Percentiles rank a stretch among this genome's conserved stretches.
These are phyloP conservation scores for Pampusana beccarii DNA, from an alignment of 2,113 vertebrate species.

Conservation along the genomic window DNA sequence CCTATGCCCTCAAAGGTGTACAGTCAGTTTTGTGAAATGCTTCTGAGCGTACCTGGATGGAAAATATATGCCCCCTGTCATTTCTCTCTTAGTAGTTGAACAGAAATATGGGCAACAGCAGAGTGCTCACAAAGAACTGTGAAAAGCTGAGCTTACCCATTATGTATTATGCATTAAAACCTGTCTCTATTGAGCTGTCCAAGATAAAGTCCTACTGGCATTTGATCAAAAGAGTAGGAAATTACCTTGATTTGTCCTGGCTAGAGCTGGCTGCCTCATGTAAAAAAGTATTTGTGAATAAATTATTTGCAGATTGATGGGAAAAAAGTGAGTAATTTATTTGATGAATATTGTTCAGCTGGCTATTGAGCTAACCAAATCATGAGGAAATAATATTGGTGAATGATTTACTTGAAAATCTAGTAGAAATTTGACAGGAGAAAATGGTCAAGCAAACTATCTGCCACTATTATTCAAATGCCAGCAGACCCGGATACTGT, in stretches of 20 bases:
- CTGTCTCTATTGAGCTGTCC: constrained; percentile 64
- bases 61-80: background rate
- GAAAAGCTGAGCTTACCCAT: constrained; percentile 53
- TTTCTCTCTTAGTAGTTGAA: background rate
- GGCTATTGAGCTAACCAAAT: constrained; percentile 41
- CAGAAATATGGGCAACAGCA: constrained; percentile 9
- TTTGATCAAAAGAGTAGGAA: constrained; percentile 63
- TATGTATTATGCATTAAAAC: constrained; percentile 65
- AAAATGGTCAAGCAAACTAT: constrained; percentile 22
- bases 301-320: constrained; percentile 52
- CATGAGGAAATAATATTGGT: constrained; percentile 28
- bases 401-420: constrained; percentile 44
- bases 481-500: background rate
- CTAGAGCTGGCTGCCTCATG: constrained; percentile 42
- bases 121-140: constrained; percentile 42
- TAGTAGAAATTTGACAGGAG: background rate
- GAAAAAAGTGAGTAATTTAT: constrained; percentile 19
- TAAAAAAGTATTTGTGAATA: constrained; percentile 50
- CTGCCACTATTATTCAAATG: constrained; percentile 12
- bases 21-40: background rate
- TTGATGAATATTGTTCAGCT: constrained; percentile 46
- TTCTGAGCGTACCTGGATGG: background rate
- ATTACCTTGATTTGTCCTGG: constrained; percentile 66
- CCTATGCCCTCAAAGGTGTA: background rate
- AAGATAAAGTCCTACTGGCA: constrained; percentile 58